Evolutionary conservation across 2,888 invertebrate genomes (phyloP), one percentile per base, ranked within the genome.

Genomic region (Sesia apiformis): DNA sequence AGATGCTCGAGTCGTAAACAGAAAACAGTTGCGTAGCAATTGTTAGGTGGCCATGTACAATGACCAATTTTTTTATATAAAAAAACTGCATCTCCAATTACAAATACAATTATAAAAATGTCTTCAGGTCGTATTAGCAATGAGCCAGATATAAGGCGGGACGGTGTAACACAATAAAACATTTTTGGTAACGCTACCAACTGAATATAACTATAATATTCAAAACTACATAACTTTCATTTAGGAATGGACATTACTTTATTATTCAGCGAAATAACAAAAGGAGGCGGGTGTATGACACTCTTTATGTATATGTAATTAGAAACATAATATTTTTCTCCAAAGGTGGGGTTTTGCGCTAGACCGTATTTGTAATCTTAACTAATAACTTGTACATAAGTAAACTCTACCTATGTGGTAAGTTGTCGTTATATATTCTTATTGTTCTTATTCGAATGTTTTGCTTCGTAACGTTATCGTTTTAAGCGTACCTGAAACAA

Each of bases 401-500:
- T 70, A 71, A 67, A 64, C 66, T n/a, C n/a, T 52, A 50, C 46
- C 46, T 50, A 5, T 23, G 70, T 69, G 76, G 71, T 74, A 73
- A 69, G 69, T 73, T 69, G 66, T 67, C 69, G 69, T 78, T 69
- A 68, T 69, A 23, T 74, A 59, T 65, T 58, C 58, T 58, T 75
- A 69, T 77, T 76, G 70, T 77, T 79, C 72, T 74, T 72, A 71
- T 64, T 66, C 64, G 63, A 59, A 62, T 57, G 57, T 42, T n/a
- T 51, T 40, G 53, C 55, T 60, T 65, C 71, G 74, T 74, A 71
- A 65, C 70, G 70, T 73, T 67, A 71, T 75, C 74, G 66, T 68
- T 74, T 82, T 86, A 88, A 64, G 81, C 87, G 76, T 85, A 87
- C 78, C 87, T 88, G 85, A 52, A 80, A 82, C 58, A 57, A 40